These are phyloP conservation scores for Ciconia maguari DNA, from an alignment of 2,113 vertebrate species.

Conservation along the genomic window DNA sequence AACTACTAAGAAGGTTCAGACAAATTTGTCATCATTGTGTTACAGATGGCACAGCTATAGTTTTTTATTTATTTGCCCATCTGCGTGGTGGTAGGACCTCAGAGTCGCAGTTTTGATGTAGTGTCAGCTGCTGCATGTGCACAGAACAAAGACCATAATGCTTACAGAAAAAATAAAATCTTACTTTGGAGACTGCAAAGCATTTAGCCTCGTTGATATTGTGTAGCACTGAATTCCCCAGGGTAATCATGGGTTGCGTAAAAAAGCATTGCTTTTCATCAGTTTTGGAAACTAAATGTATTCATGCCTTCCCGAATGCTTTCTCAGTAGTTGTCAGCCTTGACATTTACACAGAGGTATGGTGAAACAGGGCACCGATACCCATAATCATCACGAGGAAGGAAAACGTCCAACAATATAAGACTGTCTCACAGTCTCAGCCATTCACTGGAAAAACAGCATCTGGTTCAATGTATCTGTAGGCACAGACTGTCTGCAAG, in stretches of 20 bases:
- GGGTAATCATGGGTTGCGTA: background rate
- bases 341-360: background rate
- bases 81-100: background rate
- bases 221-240: background rate
- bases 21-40: background rate
- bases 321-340: background rate
- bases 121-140: background rate
- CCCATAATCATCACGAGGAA: background rate
- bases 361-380: background rate
- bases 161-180: background rate
- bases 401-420: background rate
- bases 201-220: background rate
- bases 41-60: background rate
- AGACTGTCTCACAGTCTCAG: background rate
- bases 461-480: background rate
- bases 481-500: slow-evolving; percentile 17
- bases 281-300: background rate
- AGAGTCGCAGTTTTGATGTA: background rate
- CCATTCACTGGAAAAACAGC: slow-evolving; percentile 9
- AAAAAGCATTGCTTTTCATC: background rate
- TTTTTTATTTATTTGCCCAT: background rate
- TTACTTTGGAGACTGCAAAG: background rate
- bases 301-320: background rate
- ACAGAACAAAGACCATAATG: background rate
- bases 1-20: background rate